Base-by-base conservation (phyloP, 1,140 invertebrate genomes). In the Calliopsis andreniformis region DNA sequence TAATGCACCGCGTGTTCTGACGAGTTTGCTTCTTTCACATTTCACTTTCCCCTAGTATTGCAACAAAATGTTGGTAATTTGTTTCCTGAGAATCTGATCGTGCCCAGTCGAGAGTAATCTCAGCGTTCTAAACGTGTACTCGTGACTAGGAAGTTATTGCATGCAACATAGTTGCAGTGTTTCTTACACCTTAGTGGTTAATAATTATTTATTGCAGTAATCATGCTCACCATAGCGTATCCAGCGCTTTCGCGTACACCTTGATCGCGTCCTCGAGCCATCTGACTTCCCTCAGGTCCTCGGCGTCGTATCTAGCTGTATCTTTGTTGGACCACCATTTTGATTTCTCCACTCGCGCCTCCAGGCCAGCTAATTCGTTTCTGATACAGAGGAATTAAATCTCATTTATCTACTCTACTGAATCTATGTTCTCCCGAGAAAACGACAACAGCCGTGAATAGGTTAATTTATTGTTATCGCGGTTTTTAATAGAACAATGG, bases 251-350 rank as follows among this genome's bases (percentile, higher is more conserved):
- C 8, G 79, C 49, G 43, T 90, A 91, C 70, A 86, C 82, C 2
- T 84, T 68, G 69, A 91, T 71, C 12, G 90, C 89, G 56, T 88
- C 76, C 49, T 90, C 80, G 32, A 91, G 67, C 90, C 90, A 91
- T 55, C 88, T 80, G 0, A 90, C 84, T 14, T 89, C 88, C 51
- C 86, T 79, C n/a, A 91, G 51, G 28, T 90, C 87, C 55, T 90
- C 87, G 12, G 80, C 30, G 42, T 91, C 83, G 62, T 82, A 90
- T 51, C 81, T 86, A 10, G 62, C 80, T 12, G 4, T 75, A 1
- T 86, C 80, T 16, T 82, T 79, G 10, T 58, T 69, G 2, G 61
- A 14, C 88, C 89, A 90, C 82, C 89, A 91, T 56, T 85, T 87
- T 2, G 90, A 91, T 25, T 87, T 89, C 59, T 88, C 78, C 0